phyloP scores from a whole-genome alignment of 2,888 invertebrate species.

The Azorinus chamasolen region DNA sequence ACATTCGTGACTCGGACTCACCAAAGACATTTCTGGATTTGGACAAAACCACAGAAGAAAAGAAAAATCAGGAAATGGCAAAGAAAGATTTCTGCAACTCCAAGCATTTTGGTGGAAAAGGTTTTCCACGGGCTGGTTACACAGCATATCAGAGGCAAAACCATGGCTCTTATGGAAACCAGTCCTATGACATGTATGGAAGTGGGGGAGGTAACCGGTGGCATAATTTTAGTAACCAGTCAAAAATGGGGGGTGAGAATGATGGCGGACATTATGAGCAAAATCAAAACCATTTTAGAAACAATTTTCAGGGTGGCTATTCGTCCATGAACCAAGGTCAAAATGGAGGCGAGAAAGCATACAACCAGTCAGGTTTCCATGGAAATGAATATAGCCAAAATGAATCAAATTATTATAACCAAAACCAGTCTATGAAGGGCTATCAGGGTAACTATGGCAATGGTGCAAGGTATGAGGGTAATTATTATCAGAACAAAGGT shows the following conservation, averaged over 20 bases:
- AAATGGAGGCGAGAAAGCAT: slow-evolving; percentile 56
- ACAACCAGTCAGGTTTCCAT: slow-evolving; percentile 52
- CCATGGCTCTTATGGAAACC: slow-evolving; percentile 48
- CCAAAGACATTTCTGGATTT: slow-evolving; percentile 60
- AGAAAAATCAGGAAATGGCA: slow-evolving; percentile 35
- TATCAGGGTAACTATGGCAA: slow-evolving; percentile 55
- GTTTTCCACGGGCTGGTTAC: slow-evolving; percentile 43
- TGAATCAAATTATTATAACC: slow-evolving; percentile 55
- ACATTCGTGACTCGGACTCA: slow-evolving; percentile 55
- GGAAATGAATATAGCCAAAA: slow-evolving; percentile 62
- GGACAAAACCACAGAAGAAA: slow-evolving; percentile 58
- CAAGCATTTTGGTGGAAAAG: slow-evolving; percentile 33
- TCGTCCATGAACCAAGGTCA: slow-evolving; percentile 50
- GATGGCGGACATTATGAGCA: slow-evolving; percentile 38
- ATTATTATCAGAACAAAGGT: slow-evolving; percentile 45
- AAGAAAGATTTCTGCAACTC: slow-evolving; percentile 13
- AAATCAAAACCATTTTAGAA: slow-evolving; percentile 41
- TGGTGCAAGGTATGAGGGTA: slow-evolving; percentile 43
- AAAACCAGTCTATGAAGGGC: slow-evolving; percentile 50
- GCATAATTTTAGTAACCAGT: slow-evolving; percentile 46
- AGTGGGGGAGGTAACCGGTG: slow-evolving; percentile 41
- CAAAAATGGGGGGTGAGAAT: slow-evolving; percentile 27
- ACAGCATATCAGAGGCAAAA: slow-evolving; percentile 18
- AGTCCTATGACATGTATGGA: slow-evolving; percentile 46
- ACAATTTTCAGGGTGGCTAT: slow-evolving; percentile 43